Conservation (phyloP, 2,888 invertebrate species). For the Phaedon cochleariae region DNA sequence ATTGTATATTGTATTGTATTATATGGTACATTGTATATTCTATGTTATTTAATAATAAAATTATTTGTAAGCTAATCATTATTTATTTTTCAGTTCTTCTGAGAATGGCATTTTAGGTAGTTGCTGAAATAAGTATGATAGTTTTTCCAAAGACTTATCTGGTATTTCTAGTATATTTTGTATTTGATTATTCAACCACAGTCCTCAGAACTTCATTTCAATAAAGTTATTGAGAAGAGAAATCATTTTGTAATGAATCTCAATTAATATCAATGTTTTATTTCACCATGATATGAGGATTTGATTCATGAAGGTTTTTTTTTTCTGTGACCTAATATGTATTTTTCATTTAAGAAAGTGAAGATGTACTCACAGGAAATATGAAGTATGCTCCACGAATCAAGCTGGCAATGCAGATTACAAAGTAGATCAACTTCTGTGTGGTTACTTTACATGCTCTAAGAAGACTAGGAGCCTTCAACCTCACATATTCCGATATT, state of each 20-base stretch:
- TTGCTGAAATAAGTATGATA: no score
- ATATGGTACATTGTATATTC: no score
- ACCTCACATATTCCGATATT: slow-evolving; percentile 80
- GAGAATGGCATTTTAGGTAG: no score
- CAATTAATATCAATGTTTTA: neutral
- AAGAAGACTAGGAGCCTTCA: slow-evolving; percentile 83
- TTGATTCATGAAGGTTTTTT: neutral
- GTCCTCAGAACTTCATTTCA: no score
- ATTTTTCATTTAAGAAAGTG: neutral
- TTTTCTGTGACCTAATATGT: neutral
- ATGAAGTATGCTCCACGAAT: slow-evolving; percentile 90
- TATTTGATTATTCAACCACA: no score
- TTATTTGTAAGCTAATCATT: no score
- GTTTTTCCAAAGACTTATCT: no score
- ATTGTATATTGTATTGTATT: no score
- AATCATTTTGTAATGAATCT: neutral
- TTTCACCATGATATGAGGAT: neutral
- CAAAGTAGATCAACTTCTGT: slow-evolving; percentile 88
- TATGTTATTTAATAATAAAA: no score
- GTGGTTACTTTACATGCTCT: slow-evolving; percentile 88
- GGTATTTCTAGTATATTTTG: no score
- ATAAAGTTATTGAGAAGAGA: neutral
- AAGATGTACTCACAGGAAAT: slow-evolving; percentile 76
- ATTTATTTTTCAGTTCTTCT: no score
- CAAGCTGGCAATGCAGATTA: slow-evolving; percentile 85